phyloP scores from a whole-genome alignment of 2,888 invertebrate genomes.

The Phortica magna region DNA sequence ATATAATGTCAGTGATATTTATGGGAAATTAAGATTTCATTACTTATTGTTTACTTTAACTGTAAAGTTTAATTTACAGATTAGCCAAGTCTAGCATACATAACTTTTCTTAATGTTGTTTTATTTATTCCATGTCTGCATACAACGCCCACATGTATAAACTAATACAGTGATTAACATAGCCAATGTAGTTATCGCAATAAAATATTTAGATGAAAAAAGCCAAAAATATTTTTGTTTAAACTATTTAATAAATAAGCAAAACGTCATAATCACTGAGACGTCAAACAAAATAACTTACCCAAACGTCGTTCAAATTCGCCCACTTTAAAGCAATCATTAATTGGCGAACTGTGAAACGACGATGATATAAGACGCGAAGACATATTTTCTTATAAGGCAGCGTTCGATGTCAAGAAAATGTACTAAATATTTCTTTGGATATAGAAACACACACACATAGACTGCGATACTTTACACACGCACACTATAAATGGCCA shows the following conservation, averaged over 20 bases:
- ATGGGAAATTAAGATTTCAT: too few relatives aligned
- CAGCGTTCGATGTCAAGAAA: slow-evolving; percentile 59
- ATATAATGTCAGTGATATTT: too few relatives aligned
- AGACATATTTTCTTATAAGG: slow-evolving; percentile 63
- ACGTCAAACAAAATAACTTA: slow-evolving; percentile 75
- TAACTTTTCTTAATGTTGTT: too few relatives aligned
- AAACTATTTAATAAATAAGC: slow-evolving; percentile 2
- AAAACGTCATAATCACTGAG: slow-evolving; percentile 14
- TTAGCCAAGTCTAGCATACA: too few relatives aligned
- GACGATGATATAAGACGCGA: slow-evolving; percentile 76
- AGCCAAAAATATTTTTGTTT: neutral
- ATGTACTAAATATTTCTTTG: neutral
- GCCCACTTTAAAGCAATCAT: slow-evolving; percentile 76
- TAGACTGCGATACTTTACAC: slow-evolving; percentile 4
- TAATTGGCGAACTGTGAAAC: slow-evolving; percentile 71
- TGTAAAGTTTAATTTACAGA: too few relatives aligned
- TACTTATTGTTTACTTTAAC: too few relatives aligned
- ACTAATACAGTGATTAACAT: too few relatives aligned
- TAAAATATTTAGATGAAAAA: too few relatives aligned
- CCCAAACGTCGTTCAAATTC: slow-evolving; percentile 80
- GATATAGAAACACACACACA: neutral
- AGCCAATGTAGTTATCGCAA: too few relatives aligned
- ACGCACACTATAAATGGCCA: slow-evolving; percentile 1
- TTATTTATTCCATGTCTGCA: too few relatives aligned
- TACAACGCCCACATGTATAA: too few relatives aligned